Evolutionary conservation across 2,113 vertebrate species (phyloP).

Genomic region (Psophia crepitans): DNA sequence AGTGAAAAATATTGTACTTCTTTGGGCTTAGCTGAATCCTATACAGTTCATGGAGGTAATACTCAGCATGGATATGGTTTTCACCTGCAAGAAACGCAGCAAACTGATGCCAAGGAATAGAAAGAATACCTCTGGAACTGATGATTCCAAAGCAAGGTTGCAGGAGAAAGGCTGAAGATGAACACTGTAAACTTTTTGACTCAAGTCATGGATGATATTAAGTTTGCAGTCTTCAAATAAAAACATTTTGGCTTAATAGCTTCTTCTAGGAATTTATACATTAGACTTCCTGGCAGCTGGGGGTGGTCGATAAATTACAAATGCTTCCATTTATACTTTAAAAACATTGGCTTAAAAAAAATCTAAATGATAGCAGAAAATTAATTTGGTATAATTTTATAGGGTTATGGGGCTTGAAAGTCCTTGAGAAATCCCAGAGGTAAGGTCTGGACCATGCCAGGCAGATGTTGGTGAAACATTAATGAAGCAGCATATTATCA

Average conservation of each 20-base stretch:
- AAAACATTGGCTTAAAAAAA: neutral
- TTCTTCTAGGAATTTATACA: neutral
- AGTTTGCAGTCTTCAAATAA: neutral
- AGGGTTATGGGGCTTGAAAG: neutral
- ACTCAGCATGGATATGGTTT: neutral
- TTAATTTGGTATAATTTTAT: neutral
- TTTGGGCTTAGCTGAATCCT: neutral
- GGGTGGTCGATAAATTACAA: neutral
- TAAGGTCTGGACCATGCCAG: neutral
- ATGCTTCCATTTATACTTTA: neutral
- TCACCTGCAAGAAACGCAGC: neutral
- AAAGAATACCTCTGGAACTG: neutral
- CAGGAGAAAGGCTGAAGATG: neutral
- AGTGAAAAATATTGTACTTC: neutral
- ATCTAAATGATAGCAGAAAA: neutral
- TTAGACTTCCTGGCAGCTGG: neutral
- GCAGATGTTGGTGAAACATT: neutral
- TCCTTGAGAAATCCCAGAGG: neutral
- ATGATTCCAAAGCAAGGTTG: neutral
- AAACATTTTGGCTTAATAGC: neutral
- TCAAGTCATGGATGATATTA: neutral
- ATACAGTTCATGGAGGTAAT: neutral
- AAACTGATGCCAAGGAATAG: neutral
- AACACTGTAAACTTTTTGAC: neutral
- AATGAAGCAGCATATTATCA: neutral